A percentile compares a stretch with the other conserved stretches of the same genome.
These are phyloP conservation scores for Anabas testudineus DNA, from an alignment of 2,797 vertebrate genomes.

Conservation along the genomic window DNA sequence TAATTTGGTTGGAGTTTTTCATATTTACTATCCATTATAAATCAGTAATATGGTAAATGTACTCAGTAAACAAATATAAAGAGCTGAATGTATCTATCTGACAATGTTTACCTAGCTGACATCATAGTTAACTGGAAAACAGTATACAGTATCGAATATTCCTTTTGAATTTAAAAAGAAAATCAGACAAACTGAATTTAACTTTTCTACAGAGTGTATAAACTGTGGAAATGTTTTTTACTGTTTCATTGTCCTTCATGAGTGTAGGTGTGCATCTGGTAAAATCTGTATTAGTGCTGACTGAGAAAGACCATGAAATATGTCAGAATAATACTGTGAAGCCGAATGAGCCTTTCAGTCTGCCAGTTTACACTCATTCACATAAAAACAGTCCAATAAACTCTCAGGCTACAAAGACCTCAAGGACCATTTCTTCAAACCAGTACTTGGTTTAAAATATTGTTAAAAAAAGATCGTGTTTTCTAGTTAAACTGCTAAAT, in stretches of 20 bases:
- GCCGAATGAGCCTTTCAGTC: constrained; percentile 7
- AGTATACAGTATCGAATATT: no score
- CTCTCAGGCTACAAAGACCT: neutral
- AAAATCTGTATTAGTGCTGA: neutral
- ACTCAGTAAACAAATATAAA: no score
- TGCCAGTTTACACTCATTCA: neutral
- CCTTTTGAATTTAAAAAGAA: no score
- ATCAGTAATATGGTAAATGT: no score
- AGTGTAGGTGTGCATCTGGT: neutral
- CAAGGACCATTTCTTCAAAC: neutral
- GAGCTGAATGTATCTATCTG: no score
- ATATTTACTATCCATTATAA: no score
- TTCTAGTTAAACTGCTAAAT: neutral
- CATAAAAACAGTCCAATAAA: neutral
- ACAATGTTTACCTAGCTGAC: no score
- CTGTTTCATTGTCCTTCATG: neutral
- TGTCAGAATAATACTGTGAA: neutral
- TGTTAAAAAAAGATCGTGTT: neutral
- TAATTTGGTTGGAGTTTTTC: no score
- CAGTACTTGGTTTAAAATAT: neutral
- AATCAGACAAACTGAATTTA: no score
- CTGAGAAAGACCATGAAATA: neutral
- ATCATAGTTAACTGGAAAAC: no score
- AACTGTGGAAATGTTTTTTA: neutral
- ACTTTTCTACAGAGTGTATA: no score